Evolutionary conservation across 1,140 invertebrate genomes (phyloP).

Genomic region (Camponotus pennsylvanicus): DNA sequence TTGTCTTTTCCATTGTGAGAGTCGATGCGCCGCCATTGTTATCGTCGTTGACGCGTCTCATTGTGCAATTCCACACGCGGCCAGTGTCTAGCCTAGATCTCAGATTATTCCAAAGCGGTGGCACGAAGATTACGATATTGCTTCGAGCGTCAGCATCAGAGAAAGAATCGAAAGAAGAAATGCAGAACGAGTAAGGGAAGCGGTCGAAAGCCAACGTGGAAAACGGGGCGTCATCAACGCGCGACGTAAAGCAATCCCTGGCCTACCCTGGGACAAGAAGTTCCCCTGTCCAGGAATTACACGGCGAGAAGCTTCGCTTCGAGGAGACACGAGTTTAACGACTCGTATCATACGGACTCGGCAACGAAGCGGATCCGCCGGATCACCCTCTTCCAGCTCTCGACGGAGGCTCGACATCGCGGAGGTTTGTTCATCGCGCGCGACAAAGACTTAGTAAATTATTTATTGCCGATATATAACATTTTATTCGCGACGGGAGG

Average conservation of each 20-base stretch:
- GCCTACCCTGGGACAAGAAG: conserved; percentile 38
- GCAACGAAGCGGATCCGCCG: conserved; percentile 27
- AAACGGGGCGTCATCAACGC: conserved; percentile 42
- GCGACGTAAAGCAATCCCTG: conserved; percentile 38
- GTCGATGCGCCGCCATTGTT: conserved; percentile 35
- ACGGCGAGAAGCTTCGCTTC: conserved; percentile 8
- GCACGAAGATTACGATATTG: conserved; percentile 47
- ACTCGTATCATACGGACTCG: not conserved
- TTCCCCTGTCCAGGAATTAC: not conserved
- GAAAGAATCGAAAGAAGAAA: not conserved
- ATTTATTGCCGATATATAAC: conserved; percentile 81
- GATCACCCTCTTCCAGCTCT: conserved; percentile 47
- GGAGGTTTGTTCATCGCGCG: conserved; percentile 79
- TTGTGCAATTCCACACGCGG: conserved; percentile 66
- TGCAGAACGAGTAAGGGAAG: not conserved
- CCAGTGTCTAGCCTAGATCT: conserved; percentile 74
- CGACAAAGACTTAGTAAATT: conserved; percentile 84
- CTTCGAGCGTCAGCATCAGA: not conserved
- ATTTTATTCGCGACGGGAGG: conserved; percentile 65
- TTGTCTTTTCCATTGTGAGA: conserved; percentile 20
- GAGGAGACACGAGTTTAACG: not conserved
- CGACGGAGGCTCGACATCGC: conserved; percentile 64
- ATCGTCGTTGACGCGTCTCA: conserved; percentile 47
- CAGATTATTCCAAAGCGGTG: conserved; percentile 73
- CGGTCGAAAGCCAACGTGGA: not conserved